Evolutionary conservation across 2,888 invertebrate species (phyloP).

Genomic region (Chloroclystis v-ata): DNA sequence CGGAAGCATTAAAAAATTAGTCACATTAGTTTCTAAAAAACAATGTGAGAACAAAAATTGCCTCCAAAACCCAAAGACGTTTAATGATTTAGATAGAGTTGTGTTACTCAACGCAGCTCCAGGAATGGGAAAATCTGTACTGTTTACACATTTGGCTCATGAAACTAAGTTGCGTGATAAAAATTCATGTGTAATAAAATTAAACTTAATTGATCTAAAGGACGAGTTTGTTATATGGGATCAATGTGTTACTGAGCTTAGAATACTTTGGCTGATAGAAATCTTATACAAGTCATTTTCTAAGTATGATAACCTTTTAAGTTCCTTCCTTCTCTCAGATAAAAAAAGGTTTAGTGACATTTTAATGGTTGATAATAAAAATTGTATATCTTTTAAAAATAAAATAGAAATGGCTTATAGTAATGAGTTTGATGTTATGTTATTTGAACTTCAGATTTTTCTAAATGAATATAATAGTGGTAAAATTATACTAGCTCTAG

Average conservation of each 20-base stretch:
- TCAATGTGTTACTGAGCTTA: neutral
- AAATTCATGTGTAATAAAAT: slow-evolving; percentile 24
- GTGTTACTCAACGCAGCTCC: slow-evolving; percentile 29
- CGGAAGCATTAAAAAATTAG: slow-evolving; percentile 4
- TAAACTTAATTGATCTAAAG: slow-evolving; percentile 24
- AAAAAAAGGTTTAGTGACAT: neutral
- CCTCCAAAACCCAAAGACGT: slow-evolving; percentile 1
- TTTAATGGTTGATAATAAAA: no score
- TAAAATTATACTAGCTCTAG: slow-evolving; percentile 1
- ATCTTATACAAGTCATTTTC: slow-evolving; percentile 5
- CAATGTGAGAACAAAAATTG: slow-evolving; percentile 1
- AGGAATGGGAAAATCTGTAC: slow-evolving; percentile 34
- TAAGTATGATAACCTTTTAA: neutral
- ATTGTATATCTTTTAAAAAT: neutral
- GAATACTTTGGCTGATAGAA: slow-evolving; percentile 1
- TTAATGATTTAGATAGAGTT: slow-evolving; percentile 19
- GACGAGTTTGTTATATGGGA: slow-evolving; percentile 8
- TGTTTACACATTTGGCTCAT: slow-evolving; percentile 28
- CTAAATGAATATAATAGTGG: slow-evolving; percentile 2
- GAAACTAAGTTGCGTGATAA: slow-evolving; percentile 23
- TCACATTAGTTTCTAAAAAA: neutral
- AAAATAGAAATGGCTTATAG: neutral
- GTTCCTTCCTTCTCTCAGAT: neutral
- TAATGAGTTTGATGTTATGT: neutral
- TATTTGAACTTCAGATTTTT: slow-evolving; percentile 7